phyloP scores from a whole-genome alignment of 2,113 vertebrate genomes.

The Cettia cetti region DNA sequence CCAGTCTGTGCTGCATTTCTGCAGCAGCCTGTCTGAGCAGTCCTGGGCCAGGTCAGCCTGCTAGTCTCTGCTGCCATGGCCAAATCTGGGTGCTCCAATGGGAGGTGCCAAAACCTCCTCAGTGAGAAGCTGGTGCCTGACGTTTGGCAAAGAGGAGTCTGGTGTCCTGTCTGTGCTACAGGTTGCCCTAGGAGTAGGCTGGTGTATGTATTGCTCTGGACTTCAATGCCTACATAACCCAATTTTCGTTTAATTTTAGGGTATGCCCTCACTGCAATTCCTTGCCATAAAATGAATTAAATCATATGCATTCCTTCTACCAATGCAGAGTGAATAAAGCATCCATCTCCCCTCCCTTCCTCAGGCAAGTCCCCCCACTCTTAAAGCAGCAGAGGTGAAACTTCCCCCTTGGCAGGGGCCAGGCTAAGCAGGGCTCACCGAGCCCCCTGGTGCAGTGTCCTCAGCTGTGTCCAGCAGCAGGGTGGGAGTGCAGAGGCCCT shows the following conservation, averaged over 20 bases:
- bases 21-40: background rate
- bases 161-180: background rate
- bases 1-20: background rate
- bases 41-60: fast-evolving
- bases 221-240: background rate
- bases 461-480: background rate
- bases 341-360: background rate
- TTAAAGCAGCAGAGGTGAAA: background rate
- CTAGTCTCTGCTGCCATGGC: background rate
- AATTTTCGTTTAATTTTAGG: background rate
- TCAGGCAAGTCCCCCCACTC: fast-evolving
- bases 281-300: background rate
- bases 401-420: background rate
- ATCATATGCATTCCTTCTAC: background rate
- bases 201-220: background rate
- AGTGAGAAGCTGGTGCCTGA: background rate
- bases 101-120: background rate
- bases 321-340: fast-evolving
- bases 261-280: background rate
- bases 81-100: background rate
- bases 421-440: fast-evolving
- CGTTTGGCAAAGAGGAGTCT: background rate
- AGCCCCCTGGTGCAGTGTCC: background rate
- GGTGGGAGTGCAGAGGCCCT: background rate
- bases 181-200: background rate